phyloP scores from a whole-genome alignment of 2,888 invertebrate species.

The Alviniconcha strummeri region DNA sequence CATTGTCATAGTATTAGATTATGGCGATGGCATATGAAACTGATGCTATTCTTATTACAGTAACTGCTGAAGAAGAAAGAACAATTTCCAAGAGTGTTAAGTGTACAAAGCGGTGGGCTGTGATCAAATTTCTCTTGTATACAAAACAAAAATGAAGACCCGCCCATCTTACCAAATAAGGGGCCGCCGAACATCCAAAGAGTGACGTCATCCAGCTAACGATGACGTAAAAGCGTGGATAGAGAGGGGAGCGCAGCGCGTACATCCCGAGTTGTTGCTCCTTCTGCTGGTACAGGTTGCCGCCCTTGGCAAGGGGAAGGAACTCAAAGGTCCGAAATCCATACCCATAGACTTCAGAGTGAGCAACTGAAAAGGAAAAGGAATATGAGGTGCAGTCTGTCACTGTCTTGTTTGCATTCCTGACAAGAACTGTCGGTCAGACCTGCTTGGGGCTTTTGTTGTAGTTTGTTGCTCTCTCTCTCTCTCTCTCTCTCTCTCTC shows the following conservation, averaged over 20 bases:
- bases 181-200: slow-evolving; percentile 39
- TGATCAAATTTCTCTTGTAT: too few species aligned
- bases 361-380: slow-evolving; percentile 53
- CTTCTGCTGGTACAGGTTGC: slow-evolving; percentile 34
- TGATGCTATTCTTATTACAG: too few species aligned
- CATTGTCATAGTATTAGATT: neutral
- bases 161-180: slow-evolving; percentile 52
- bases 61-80: too few species aligned
- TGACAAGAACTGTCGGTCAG: too few species aligned
- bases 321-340: slow-evolving; percentile 65
- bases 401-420: too few species aligned
- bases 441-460: neutral
- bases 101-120: too few species aligned
- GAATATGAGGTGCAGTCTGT: too few species aligned
- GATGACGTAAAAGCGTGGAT: slow-evolving; percentile 49
- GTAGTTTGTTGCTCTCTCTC: too few species aligned
- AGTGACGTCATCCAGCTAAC: slow-evolving; percentile 38
- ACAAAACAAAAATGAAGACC: too few species aligned
- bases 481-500: slow-evolving; percentile 1
- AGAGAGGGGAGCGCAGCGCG: slow-evolving; percentile 60
- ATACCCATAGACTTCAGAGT: slow-evolving; percentile 59
- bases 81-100: too few species aligned
- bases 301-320: slow-evolving; percentile 47
- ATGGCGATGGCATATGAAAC: neutral
- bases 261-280: slow-evolving; percentile 57